phyloP scores from a whole-genome alignment of 2,797 vertebrate species.

The Scolopax rusticola region DNA sequence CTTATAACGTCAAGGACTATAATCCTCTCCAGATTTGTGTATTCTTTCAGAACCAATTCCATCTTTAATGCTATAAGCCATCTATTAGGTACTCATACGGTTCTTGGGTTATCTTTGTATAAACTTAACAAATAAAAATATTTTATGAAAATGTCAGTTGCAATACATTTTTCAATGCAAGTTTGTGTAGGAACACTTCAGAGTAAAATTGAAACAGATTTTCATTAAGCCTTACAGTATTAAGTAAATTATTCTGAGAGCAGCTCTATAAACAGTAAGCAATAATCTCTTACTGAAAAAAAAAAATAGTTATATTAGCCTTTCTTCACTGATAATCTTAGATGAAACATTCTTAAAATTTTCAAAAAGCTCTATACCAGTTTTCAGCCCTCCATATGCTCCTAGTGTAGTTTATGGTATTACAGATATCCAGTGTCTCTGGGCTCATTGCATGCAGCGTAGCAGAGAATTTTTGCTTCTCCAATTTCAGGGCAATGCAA shows the following conservation, averaged over 20 bases:
- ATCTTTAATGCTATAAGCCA: background rate
- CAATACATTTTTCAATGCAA: background rate
- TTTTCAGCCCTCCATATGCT: background rate
- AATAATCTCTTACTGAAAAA: background rate
- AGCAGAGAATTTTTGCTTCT: constrained; percentile 11
- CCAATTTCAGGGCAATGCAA: background rate
- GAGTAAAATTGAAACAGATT: background rate
- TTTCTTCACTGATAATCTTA: background rate
- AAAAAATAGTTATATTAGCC: background rate
- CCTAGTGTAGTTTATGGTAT: background rate
- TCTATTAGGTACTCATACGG: background rate
- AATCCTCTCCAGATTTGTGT: background rate
- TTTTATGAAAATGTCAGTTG: background rate
- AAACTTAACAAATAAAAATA: background rate
- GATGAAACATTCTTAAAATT: background rate
- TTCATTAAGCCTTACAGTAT: background rate
- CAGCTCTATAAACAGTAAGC: background rate
- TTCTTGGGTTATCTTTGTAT: background rate
- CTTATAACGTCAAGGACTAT: background rate
- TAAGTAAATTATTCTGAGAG: background rate
- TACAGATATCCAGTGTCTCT: background rate
- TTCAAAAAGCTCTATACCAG: background rate
- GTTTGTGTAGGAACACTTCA: background rate
- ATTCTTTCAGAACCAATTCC: background rate
- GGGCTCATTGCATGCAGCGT: background rate